Base-by-base conservation (phyloP, 2,113 vertebrate species). In the Psephotus haematonotus region DNA sequence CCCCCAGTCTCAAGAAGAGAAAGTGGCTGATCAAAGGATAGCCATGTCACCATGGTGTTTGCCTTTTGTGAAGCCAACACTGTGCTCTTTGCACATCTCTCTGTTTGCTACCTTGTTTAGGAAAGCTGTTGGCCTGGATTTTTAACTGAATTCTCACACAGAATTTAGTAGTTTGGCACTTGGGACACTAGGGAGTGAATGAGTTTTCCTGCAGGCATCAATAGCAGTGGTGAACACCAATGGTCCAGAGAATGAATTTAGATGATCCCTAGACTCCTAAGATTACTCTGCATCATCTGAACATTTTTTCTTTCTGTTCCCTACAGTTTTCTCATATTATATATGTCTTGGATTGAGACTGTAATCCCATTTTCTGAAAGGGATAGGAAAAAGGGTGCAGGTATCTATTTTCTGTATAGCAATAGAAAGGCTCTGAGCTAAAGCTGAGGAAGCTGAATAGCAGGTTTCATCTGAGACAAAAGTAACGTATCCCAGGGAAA, bases 21-120 rank as follows among this genome's bases (percentile, higher is more conserved):
- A 49, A 37, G 12, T 3, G 9, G 13, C 13, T 5, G 18, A 28
- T 47, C 15, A 2, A 2, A 67, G 46, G 11, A 39, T 3, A 70
- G n/a, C 25, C 10, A 1, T 1, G 3, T 24, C 33, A 8, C 28
- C 13, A 3, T 13, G 46, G 2, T 0, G 2, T 25, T 78, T 2
- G 1, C 15, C 28, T 28, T 29, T 9, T 15, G 11, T 33, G 10
- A 50, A 46, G 20, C 8, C 47, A 82, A 20, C 37, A 44, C 33
- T 19, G 18, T 79, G 20, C 3, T 49, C 57, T 39, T 16, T 20
- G 27, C 22, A 64, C 31, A 39, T 8, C 7, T 33, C 14, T 17
- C 5, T 18, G 6, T 47, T 62, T 69, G 7, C 47, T 17, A 64
- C 5, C 6, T 25, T 89, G 4, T 41, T 91, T 50, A 71, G 17